Evolutionary conservation across 2,797 vertebrate species (phyloP).

Genomic region (Eleutherodactylus coqui): DNA sequence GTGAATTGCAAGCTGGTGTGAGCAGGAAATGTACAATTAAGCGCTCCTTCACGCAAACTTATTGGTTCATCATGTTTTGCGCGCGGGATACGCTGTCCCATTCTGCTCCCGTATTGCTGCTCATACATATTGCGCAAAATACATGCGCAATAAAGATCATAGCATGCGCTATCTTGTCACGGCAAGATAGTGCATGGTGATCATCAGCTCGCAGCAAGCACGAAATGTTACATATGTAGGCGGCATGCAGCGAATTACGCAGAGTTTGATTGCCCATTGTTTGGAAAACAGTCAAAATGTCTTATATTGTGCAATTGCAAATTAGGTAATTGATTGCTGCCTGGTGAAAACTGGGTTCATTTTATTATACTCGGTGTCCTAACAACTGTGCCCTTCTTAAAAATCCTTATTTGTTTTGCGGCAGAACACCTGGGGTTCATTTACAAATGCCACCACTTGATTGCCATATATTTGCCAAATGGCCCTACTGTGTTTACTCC

Average conservation of each 20-base stretch:
- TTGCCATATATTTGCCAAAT: conserved; percentile 29
- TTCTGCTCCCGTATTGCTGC: no score
- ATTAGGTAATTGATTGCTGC: neutral
- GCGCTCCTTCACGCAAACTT: no score
- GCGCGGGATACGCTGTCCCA: no score
- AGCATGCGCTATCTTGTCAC: no score
- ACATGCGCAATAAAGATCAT: no score
- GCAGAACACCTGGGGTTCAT: conserved; percentile 1
- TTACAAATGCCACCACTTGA: conserved; percentile 20
- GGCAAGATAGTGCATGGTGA: no score
- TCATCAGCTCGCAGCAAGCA: no score
- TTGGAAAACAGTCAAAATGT: neutral
- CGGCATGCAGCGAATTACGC: no score
- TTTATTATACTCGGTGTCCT: neutral
- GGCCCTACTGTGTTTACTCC: conserved; percentile 21
- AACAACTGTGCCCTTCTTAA: no score
- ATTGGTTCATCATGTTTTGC: no score
- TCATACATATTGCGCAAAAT: no score
- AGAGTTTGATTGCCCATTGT: neutral
- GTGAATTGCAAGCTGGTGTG: conserved; percentile 49
- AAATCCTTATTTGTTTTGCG: neutral
- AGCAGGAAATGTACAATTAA: conserved; percentile 49
- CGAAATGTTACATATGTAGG: no score
- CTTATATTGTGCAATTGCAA: neutral
- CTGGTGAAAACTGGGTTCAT: neutral